phyloP scores from a whole-genome alignment of 2,797 vertebrate species.

The Acanthurus lineatus region DNA sequence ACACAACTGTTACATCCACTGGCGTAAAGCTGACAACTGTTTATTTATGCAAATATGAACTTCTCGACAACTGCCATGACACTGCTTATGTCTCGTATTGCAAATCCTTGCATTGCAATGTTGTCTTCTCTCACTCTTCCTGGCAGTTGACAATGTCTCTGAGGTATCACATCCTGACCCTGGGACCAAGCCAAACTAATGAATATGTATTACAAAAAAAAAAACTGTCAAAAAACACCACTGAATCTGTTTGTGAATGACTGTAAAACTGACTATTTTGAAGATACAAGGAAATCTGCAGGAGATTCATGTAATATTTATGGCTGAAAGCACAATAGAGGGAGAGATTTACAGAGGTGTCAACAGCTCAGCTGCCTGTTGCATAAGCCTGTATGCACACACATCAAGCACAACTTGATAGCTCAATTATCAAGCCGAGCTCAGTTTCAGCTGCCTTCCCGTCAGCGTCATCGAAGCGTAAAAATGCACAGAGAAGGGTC shows the following conservation, averaged over 20 bases:
- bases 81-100: neutral
- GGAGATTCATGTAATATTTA: slow-evolving; percentile 49
- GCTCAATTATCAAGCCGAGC: slow-evolving; percentile 59
- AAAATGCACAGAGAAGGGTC: neutral
- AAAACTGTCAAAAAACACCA: slow-evolving; percentile 43
- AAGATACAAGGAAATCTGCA: neutral
- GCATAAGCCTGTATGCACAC: slow-evolving; percentile 48
- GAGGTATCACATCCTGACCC: slow-evolving; percentile 46
- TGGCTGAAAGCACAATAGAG: slow-evolving; percentile 31
- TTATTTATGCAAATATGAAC: slow-evolving; percentile 16
- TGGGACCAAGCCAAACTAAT: slow-evolving; percentile 36
- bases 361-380: slow-evolving; percentile 57
- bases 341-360: slow-evolving; percentile 53
- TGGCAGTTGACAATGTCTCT: slow-evolving; percentile 39
- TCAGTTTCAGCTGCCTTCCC: slow-evolving; percentile 19
- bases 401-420: slow-evolving; percentile 58
- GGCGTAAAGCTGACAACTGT: slow-evolving; percentile 25
- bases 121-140: neutral
- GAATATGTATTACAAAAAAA: slow-evolving; percentile 33
- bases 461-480: neutral
- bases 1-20: slow-evolving; percentile 24
- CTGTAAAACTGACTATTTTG: slow-evolving; percentile 16
- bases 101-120: neutral
- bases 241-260: neutral
- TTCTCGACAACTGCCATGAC: slow-evolving; percentile 32